Base-by-base conservation (phyloP, 2,113 vertebrate species). In the Dipodomys spectabilis region DNA sequence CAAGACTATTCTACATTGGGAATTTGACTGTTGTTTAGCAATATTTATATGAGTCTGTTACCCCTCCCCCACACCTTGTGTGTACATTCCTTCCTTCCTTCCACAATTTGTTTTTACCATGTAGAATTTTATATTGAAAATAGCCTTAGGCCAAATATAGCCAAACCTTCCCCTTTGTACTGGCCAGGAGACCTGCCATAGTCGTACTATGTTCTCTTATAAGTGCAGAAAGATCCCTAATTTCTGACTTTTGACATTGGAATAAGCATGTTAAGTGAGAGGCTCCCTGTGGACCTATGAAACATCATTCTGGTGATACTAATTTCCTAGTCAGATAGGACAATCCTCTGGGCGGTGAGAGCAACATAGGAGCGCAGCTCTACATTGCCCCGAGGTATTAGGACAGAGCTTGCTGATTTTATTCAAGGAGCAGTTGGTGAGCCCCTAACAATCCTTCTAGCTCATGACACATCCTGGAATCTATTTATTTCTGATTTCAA, bases 91-190 rank as follows among this genome's bases (percentile, higher is more conserved):
- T 57, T 13, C 32, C 69, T 89, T 78, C 19, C 12, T 13, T 49
- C 39, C 19, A 72, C 15, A 10, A 13, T 62, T 67, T 89, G 10
- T 53, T 84, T 86, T 7, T 87, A 75, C 2, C 22, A 84, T 53
- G 13, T 82, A 30, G 13, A 67, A 65, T 89, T 89, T 89, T 71
- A 35, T 86, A 49, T 44, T 73, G 67, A 93, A 86, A 93, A 81
- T 32, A 82, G 30, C 45, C 23, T 27, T 86, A 28, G 67, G 45
- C 6, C 53, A 81, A 87, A 82, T 93, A 92, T 44, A 87, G n/a
- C n/a, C 25, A 90, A 35, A 87, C 2, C 6, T 87, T 68, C 4
- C 16, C 15, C 22, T 82, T 85, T 91, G 84, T 35, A 71, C 83
- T 69, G 90, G 77, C 11, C 44, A 81, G 13, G 23, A 53, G 30